Evolutionary conservation across 1,140 invertebrate species (phyloP).

Genomic region (Cotesia typhae): DNA sequence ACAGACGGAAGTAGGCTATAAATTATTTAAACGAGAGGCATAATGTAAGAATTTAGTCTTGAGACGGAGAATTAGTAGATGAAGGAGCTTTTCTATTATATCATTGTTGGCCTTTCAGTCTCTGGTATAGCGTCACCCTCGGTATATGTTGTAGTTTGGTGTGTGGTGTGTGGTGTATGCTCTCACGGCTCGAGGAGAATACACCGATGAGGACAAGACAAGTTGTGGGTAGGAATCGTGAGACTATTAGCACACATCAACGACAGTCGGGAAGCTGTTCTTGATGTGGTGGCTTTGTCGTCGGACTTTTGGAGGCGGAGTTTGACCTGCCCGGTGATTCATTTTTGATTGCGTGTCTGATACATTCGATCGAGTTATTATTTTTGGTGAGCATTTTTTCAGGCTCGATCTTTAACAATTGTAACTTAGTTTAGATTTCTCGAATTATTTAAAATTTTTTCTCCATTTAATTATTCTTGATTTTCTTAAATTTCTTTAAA

Average conservation of each 20-base stretch:
- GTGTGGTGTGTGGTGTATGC: too few species aligned
- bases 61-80: too few species aligned
- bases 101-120: too few species aligned
- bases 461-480: too few species aligned
- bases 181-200: conserved; percentile 1
- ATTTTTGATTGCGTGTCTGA: conserved; percentile 66
- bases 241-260: conserved; percentile 64
- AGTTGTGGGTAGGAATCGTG: conserved; percentile 48
- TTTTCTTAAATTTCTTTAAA: too few species aligned
- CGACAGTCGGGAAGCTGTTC: conserved; percentile 59
- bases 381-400: neutral
- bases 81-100: too few species aligned
- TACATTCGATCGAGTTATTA: conserved; percentile 52
- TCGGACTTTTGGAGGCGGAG: conserved; percentile 44
- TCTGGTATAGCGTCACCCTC: neutral
- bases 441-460: too few species aligned
- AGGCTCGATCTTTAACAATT: too few species aligned
- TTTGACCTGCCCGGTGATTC: conserved; percentile 61
- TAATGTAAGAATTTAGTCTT: neutral
- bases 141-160: too few species aligned
- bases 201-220: neutral
- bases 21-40: conserved; percentile 25
- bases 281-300: conserved; percentile 63
- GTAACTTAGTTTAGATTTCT: too few species aligned
- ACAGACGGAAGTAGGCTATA: conserved; percentile 36